Evolutionary conservation across 2,113 vertebrate species (phyloP), one percentile per base, ranked within the genome.

Genomic region (Candoia aspera): DNA sequence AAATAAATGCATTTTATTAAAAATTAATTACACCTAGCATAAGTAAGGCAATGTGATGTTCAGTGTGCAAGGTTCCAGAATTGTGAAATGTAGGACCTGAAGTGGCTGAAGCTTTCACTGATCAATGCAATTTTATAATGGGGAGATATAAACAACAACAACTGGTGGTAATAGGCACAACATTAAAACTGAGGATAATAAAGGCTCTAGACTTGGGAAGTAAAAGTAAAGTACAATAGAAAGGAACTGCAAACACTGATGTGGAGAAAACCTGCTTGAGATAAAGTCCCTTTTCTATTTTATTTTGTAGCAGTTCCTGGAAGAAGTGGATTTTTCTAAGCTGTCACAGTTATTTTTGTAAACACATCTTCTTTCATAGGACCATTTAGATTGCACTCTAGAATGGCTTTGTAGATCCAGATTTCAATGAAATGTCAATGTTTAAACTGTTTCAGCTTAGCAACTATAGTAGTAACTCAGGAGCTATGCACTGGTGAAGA

Each of bases 341-440:
- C n/a, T 11, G 10, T 23, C 2, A n/a, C 6, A 42, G 23, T 23
- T 12, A 21, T 21, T 54, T 91, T 15, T 23, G n/a, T 57, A 55
- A 90, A 29, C 54, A 17, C 13, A 33, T 23, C 4, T 23, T n/a
- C 24, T 46, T 1, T 42, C 5, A 6, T 12, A 37, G 12, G 10
- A n/a, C 17, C 46, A 19, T 68, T 6, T 33, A 73, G 9, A 21
- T 0, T 53, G 19, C 17, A 10, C 1, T 55, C 29, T 83, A 37
- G 3, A 42, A 8, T 0, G 12, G 13, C 64, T 23, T 2, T 2
- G 9, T 3, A 60, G 62, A 60, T 8, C 2, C 29, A 86, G 42
- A 8, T 6, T 42, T 19, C 10, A 2, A 8, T 4, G 21, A 24
- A 49, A 42, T 53, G 49, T 60, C 17, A 10, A 0, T 0, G 15